Base-by-base conservation (phyloP, 2,888 invertebrate genomes). In the Ectobius pallidus region DNA sequence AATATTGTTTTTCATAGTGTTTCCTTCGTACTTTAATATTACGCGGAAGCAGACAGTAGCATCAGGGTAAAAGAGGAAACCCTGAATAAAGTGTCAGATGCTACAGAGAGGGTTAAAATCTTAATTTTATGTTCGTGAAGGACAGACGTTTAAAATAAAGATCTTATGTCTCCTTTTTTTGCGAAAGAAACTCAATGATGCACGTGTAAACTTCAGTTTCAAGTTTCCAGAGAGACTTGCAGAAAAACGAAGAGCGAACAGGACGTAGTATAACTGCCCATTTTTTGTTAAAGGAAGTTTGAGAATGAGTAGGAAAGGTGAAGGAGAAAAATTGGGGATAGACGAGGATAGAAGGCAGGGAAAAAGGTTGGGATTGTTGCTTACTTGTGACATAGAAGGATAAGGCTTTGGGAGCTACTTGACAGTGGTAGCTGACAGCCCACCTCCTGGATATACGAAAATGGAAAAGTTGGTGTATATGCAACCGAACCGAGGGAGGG, bases 401-500 rank as follows among this genome's bases (percentile, higher is more conserved):
- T 62, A 34, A 62, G 34, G 62, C 46, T 18, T n/a, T 18, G 46
- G 46, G 46, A 44, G 46, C 61, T 44, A 46, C 30, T 11, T 42
- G 44, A 44, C 62, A 6, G 46, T 20, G 68, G 20, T n/a, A 49
- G 68, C 25, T 72, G 67, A 30, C 62, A 62, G 62, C 30, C 30
- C 25, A 34, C 30, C 62, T 30, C 34, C 32, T 72, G 68, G n/a
- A n/a, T 68, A 68, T 72, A 72, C 34, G 68, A 58, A 72, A 72
- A 72, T 68, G 68, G 72, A 58, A 67, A 68, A 72, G 68, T 72
- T 55, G 58, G 18, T 46, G 46, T 18, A 20, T 18, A 46, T 46
- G 46, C 46, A 46, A 46, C 46, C 7, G 46, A 46, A n/a, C 18
- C 18, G 18, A 18, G 2, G 46, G 20, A n/a, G n/a, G n/a, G n/a